Evolutionary conservation across 2,113 vertebrate genomes (phyloP).

Genomic region (Gavialis gangeticus): DNA sequence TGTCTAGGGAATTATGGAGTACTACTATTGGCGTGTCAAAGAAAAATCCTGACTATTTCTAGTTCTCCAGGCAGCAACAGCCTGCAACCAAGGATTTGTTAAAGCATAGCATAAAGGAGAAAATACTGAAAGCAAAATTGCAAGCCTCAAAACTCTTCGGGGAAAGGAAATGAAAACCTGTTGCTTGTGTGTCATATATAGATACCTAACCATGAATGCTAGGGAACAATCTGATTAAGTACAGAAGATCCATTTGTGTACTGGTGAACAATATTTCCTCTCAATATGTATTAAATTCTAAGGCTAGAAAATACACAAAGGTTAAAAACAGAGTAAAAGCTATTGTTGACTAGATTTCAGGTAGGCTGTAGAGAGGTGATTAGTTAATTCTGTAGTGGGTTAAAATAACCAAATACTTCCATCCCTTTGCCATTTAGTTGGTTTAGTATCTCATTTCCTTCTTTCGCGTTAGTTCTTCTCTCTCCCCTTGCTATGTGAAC

Average conservation of each 20-base stretch:
- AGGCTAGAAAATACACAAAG: neutral
- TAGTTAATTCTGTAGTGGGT: too few relatives aligned
- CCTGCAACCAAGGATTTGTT: neutral
- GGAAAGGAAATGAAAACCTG: neutral
- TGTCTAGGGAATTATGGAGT: neutral
- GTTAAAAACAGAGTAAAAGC: too few relatives aligned
- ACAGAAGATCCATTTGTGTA: neutral
- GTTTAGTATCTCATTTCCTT: neutral
- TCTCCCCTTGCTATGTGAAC: neutral
- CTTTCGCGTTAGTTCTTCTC: neutral
- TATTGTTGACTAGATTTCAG: too few relatives aligned
- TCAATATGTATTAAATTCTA: neutral
- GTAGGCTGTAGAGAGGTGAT: too few relatives aligned
- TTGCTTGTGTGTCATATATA: neutral
- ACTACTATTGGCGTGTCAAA: neutral
- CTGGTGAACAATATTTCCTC: neutral
- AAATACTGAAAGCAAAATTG: neutral
- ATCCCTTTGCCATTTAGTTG: neutral
- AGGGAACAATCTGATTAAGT: neutral
- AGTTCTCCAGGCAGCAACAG: neutral
- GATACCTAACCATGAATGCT: neutral
- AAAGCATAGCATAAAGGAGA: neutral
- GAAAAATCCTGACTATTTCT: neutral
- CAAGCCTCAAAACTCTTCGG: neutral
- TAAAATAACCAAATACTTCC: neutral